phyloP scores from a whole-genome alignment of 30 jellyfish, hydroid and myxozoan genomes.

The Turritopsis dohrnii region DNA sequence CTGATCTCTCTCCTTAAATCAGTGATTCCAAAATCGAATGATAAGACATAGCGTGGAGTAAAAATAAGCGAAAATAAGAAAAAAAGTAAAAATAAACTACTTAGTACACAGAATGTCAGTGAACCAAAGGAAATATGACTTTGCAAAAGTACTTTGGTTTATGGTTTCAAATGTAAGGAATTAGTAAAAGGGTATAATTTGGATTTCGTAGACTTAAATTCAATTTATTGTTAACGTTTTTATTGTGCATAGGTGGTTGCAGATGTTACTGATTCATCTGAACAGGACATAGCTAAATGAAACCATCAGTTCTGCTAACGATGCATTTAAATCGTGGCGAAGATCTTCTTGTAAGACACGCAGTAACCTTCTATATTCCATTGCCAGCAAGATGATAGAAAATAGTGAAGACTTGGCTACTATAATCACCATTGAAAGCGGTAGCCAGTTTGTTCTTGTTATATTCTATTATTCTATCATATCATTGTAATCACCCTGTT shows the following conservation, averaged over 20 bases:
- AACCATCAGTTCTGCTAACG: conserved; percentile 61
- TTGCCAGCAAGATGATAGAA: conserved; percentile 31
- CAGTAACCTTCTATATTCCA: conserved; percentile 30
- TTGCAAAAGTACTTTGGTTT: too few relatives aligned
- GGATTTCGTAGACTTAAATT: too few relatives aligned
- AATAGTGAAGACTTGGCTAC: conserved; percentile 59
- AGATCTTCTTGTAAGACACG: conserved; percentile 34
- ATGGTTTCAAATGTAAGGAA: too few relatives aligned
- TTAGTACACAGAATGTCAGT: too few relatives aligned
- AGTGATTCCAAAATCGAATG: too few relatives aligned
- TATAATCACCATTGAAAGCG: conserved; percentile 65
- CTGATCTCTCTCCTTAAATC: too few relatives aligned
- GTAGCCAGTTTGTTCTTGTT: neutral
- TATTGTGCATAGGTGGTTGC: conserved; percentile 26
- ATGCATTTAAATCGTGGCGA: conserved; percentile 57
- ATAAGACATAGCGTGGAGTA: too few relatives aligned
- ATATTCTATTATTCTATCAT: neutral
- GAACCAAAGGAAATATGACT: too few relatives aligned
- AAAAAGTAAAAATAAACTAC: too few relatives aligned
- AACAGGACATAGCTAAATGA: conserved; percentile 29
- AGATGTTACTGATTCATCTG: conserved; percentile 46
- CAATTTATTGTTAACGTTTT: too few relatives aligned
- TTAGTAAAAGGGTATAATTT: too few relatives aligned
- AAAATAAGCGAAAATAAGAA: too few relatives aligned
- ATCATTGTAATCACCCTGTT: neutral